A percentile compares a stretch with the other conserved stretches of the same genome.
phyloP scores from a whole-genome alignment of 2,113 vertebrate species.

The Notarius quadriscutis region DNA sequence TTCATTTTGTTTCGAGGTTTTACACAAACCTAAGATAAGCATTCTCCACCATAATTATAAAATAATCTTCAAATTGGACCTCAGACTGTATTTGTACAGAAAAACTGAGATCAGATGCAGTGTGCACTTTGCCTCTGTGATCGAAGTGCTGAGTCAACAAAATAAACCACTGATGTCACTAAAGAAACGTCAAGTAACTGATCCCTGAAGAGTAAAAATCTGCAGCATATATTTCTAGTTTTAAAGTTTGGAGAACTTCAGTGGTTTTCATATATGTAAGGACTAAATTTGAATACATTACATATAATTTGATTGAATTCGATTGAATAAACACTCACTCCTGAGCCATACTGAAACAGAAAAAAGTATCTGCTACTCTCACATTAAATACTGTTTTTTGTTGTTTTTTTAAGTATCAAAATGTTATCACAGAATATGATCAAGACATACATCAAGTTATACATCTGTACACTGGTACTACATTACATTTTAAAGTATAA shows the following conservation, averaged over 20 bases:
- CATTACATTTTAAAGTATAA: neutral
- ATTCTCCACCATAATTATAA: neutral
- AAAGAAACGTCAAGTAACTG: neutral
- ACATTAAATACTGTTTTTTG: neutral
- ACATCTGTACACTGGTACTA: neutral
- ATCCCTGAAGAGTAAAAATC: neutral
- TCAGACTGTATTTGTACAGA: neutral
- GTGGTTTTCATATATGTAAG: neutral
- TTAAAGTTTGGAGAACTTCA: neutral
- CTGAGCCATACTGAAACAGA: neutral
- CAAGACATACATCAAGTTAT: neutral
- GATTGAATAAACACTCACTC: neutral
- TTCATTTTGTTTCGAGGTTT: neutral
- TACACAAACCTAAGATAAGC: neutral
- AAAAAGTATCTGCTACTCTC: too few species aligned
- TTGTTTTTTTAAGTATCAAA: neutral
- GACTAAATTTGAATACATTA: neutral
- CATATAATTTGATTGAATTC: neutral
- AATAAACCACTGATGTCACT: neutral
- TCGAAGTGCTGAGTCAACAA: slow-evolving; percentile 7
- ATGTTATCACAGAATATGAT: neutral
- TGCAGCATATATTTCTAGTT: neutral
- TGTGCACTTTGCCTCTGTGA: slow-evolving; percentile 2
- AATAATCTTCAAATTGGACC: neutral
- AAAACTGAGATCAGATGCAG: neutral